Evolutionary conservation across 2,797 vertebrate genomes (phyloP).

Genomic region (Sebastes iracundus): DNA sequence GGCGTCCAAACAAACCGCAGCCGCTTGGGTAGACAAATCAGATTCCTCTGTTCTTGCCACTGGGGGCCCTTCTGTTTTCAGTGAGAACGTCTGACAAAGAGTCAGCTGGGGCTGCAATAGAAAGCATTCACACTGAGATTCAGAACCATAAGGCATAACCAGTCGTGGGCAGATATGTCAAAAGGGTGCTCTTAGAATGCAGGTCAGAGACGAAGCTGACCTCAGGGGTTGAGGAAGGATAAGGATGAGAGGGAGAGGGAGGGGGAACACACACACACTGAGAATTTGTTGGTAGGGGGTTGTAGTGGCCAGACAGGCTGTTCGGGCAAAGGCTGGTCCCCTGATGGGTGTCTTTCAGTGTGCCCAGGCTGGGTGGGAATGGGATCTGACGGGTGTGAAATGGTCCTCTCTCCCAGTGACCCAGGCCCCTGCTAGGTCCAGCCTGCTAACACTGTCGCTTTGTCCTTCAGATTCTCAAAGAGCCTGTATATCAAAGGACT

Average conservation of each 20-base stretch:
- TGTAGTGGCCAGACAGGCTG: slow-evolving; percentile 50
- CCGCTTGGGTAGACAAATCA: slow-evolving; percentile 48
- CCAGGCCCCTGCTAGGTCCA: slow-evolving; percentile 38
- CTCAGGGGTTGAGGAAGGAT: slow-evolving; percentile 51
- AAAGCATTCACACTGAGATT: slow-evolving; percentile 47
- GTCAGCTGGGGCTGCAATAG: slow-evolving; percentile 52
- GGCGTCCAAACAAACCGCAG: slow-evolving; percentile 25
- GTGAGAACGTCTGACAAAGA: slow-evolving; percentile 58
- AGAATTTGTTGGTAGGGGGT: slow-evolving; percentile 34
- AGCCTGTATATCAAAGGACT: slow-evolving; percentile 28
- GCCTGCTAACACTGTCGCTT: slow-evolving; percentile 53
- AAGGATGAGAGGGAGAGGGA: not conserved
- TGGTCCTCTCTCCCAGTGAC: slow-evolving; percentile 48
- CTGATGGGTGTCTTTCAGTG: slow-evolving; percentile 73
- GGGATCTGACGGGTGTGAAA: slow-evolving; percentile 74
- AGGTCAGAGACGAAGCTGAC: slow-evolving; percentile 69
- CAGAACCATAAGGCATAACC: slow-evolving; percentile 56
- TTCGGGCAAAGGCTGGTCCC: slow-evolving; percentile 65
- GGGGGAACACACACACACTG: not conserved
- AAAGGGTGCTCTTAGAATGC: slow-evolving; percentile 58
- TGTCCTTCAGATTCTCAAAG: slow-evolving; percentile 49
- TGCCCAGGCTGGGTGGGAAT: slow-evolving; percentile 57
- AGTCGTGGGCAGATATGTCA: slow-evolving; percentile 57
- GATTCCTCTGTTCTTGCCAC: slow-evolving; percentile 43
- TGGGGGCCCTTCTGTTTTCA: slow-evolving; percentile 40